Evolutionary conservation across 2,797 vertebrate species (phyloP).

Genomic region (Crocidura indochinensis): DNA sequence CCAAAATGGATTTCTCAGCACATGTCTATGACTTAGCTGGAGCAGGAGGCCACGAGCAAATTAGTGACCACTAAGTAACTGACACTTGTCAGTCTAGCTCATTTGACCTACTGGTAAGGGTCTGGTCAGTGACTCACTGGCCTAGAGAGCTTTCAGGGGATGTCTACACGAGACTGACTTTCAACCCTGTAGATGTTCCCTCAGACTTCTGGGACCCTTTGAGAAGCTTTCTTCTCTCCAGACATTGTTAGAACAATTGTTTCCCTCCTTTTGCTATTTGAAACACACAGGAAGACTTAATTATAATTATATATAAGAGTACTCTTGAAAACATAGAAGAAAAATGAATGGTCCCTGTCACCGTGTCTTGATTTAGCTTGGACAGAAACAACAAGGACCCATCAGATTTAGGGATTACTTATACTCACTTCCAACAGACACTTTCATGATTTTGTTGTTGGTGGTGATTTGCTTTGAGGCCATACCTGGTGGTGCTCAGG

Average conservation of each 20-base stretch:
- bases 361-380: not conserved
- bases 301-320: not conserved
- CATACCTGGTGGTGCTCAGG: too few relatives aligned
- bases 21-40: not conserved
- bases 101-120: not conserved
- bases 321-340: not conserved
- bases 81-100: not conserved
- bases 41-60: not conserved
- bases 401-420: not conserved
- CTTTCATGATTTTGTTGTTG: not conserved
- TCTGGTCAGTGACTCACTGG: not conserved
- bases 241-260: not conserved
- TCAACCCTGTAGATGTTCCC: not conserved
- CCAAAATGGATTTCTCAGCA: not conserved
- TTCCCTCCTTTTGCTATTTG: not conserved
- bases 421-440: not conserved
- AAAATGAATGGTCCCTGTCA: not conserved
- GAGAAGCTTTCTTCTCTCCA: conserved; percentile 15
- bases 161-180: not conserved
- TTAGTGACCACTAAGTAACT: conserved; percentile 14
- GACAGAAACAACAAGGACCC: not conserved
- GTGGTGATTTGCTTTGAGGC: too few relatives aligned
- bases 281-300: not conserved
- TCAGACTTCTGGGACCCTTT: not conserved
- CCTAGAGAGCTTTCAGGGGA: not conserved